These are phyloP conservation scores for Cryptoblepharus egeriae DNA, from an alignment of 2,797 vertebrate species.

Conservation along the genomic window DNA sequence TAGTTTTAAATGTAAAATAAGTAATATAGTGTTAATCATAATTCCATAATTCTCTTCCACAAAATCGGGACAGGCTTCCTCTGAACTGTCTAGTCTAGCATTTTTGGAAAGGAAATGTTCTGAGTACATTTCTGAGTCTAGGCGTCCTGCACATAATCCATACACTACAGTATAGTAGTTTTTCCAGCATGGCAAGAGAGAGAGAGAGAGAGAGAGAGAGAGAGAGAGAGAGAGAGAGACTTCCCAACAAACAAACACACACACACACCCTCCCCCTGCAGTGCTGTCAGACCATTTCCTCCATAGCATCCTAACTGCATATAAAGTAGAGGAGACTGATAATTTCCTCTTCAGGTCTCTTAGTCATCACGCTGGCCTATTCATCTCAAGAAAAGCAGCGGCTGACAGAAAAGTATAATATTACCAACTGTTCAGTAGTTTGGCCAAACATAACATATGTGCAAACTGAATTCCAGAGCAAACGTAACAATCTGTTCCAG, in stretches of 20 bases:
- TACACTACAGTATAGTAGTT: neutral
- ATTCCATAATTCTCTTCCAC: too few relatives aligned
- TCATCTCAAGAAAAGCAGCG: neutral
- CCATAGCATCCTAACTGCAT: conserved; percentile 14
- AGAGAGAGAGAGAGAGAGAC: too few relatives aligned
- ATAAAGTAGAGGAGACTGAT: neutral
- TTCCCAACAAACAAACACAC: neutral
- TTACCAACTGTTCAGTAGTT: neutral
- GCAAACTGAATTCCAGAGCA: conserved; percentile 14
- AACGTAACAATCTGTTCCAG: neutral
- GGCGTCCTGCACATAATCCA: neutral
- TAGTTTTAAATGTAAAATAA: too few relatives aligned
- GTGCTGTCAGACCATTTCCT: neutral
- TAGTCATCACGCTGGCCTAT: neutral
- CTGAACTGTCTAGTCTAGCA: neutral
- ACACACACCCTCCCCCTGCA: neutral
- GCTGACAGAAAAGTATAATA: conserved; percentile 2
- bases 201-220: too few relatives aligned
- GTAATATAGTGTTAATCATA: too few relatives aligned
- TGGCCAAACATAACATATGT: neutral
- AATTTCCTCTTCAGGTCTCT: conserved; percentile 21
- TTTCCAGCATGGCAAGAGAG: neutral
- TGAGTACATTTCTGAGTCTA: neutral
- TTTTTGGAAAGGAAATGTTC: neutral
- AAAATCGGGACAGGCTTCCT: too few relatives aligned